Conservation (phyloP, 2,888 invertebrate genomes). For the Plemyria rubiginata region DNA sequence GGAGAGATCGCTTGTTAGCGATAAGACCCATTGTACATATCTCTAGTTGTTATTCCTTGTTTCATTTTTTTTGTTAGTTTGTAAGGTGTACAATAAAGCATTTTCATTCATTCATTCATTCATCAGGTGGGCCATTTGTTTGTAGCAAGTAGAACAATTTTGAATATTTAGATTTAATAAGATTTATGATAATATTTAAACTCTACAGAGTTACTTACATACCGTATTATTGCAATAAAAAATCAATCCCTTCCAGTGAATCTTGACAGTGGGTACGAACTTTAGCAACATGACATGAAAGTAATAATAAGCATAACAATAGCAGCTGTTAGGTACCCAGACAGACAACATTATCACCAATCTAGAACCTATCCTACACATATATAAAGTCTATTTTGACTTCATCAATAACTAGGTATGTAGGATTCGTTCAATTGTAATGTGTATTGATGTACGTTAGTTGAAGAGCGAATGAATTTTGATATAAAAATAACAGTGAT, state of each 20-base stretch:
- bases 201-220: too few relatives aligned
- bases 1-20: too few relatives aligned
- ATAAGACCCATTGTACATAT: too few relatives aligned
- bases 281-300: not conserved
- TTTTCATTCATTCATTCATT: too few relatives aligned
- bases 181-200: too few relatives aligned
- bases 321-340: not conserved
- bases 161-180: too few relatives aligned
- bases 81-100: too few relatives aligned
- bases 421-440: conserved; percentile 1
- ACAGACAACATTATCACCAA: not conserved
- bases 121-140: too few relatives aligned
- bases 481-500: conserved; percentile 4
- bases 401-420: not conserved
- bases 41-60: too few relatives aligned
- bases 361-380: not conserved
- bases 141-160: too few relatives aligned
- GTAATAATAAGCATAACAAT: conserved; percentile 2
- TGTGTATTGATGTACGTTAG: conserved; percentile 1
- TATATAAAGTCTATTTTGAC: not conserved
- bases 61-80: too few relatives aligned
- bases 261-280: conserved; percentile 6
- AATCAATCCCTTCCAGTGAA: conserved; percentile 5
- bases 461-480: conserved; percentile 8
- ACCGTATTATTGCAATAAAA: too few relatives aligned